Base-by-base conservation (phyloP, 2,888 invertebrate species). In the Penaeus monodon region DNA sequence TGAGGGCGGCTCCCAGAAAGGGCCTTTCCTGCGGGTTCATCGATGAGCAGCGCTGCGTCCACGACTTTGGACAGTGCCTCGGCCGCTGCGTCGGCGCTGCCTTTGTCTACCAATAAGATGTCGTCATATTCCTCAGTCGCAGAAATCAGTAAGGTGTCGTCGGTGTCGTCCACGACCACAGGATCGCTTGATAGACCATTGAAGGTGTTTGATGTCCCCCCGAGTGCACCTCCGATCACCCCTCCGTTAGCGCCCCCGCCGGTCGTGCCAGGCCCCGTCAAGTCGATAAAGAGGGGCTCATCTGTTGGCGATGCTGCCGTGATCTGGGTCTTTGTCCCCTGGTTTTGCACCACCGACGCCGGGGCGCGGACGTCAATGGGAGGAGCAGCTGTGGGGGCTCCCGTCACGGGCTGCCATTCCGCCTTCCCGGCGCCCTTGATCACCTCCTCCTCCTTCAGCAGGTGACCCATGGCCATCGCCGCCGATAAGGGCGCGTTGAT, bases 391-490 rank as follows among this genome's bases (percentile, higher is more conserved):
- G 57, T 78, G 10, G 76, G 29, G 27, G 33, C 57, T 20, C 84
- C 84, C 33, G 64, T 44, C 17, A 88, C 76, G 24, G 88, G 88
- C 7, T 80, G 80, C 88, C 88, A 88, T 8, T 78, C 38, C 1
- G 77, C 77, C 38, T 78, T 14, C 8, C 68, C 79, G n/a, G 64
- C 74, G 7, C 80, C 76, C n/a, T 76, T 63, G 14, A 86, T 49
- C 8, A 86, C 84, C 57, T 86, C 86, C 20, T 84, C 81, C 38
- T 84, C 86, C 10, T 86, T 74, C 10, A 89, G 64, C 22, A 89
- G 66, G 57, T 89, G 84, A 22, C 86, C 89, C 89, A 89, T 89
- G 65, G 89, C 86, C 89, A 89, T 89, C 73, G 89, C 89, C 38
- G 89, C 89, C 17, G 86, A 89, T n/a, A 89, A 84, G 29, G 89